phyloP scores from a whole-genome alignment of 1,140 invertebrate genomes.

The Thalassaphorura encarpata region DNA sequence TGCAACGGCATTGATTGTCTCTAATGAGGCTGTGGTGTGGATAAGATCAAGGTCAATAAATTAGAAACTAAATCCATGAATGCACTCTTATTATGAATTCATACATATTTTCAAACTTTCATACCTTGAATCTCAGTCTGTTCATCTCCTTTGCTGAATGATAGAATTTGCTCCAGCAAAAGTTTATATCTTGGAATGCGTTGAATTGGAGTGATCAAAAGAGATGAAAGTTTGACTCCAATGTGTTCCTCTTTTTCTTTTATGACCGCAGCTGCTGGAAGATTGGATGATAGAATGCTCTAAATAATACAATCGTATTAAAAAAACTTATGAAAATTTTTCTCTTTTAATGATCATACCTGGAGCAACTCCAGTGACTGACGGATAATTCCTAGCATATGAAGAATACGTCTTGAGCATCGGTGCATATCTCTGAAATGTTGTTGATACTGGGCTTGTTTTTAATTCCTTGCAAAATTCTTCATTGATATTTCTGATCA shows the following conservation, averaged over 20 bases:
- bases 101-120: no score
- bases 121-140: neutral
- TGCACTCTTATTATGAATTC: no score
- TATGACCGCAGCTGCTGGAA: slow-evolving; percentile 6
- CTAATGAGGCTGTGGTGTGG: slow-evolving; percentile 16
- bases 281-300: neutral
- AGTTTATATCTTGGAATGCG: slow-evolving; percentile 30
- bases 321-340: neutral
- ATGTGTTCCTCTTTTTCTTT: slow-evolving; percentile 24
- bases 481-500: slow-evolving; percentile 13
- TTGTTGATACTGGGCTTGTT: no score
- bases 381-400: slow-evolving; percentile 27
- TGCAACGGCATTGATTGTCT: slow-evolving; percentile 26
- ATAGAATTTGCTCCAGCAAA: slow-evolving; percentile 24
- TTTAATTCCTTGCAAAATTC: slow-evolving; percentile 24
- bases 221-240: slow-evolving; percentile 25
- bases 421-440: slow-evolving; percentile 28
- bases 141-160: neutral
- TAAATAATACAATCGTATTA: neutral
- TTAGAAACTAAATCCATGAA: slow-evolving; percentile 3
- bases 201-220: slow-evolving; percentile 31
- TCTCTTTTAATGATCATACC: slow-evolving; percentile 18
- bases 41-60: neutral
- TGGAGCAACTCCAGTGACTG: slow-evolving; percentile 20
- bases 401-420: slow-evolving; percentile 29